Evolutionary conservation across 2,888 invertebrate species (phyloP).

Genomic region (Dicyrtoma fusca): DNA sequence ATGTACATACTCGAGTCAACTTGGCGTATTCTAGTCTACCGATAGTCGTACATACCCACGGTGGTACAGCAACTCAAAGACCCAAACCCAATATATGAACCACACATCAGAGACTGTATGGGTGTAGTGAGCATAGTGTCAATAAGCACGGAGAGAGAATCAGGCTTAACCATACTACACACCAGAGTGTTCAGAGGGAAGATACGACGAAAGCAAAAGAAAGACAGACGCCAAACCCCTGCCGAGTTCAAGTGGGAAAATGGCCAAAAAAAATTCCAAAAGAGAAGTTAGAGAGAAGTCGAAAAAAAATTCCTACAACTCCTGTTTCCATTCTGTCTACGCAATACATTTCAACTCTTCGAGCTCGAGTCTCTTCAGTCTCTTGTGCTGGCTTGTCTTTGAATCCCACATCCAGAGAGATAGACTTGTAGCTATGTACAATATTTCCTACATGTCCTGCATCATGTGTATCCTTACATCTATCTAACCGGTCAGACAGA

Average conservation of each 20-base stretch:
- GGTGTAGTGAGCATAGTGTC: too few species aligned
- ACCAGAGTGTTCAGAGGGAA: constrained; percentile 11
- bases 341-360: constrained; percentile 20
- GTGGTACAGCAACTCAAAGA: too few species aligned
- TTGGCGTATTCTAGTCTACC: too few species aligned
- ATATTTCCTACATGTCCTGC: not conserved
- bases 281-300: constrained; percentile 18
- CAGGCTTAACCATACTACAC: too few species aligned
- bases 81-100: not conserved
- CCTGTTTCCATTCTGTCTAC: constrained; percentile 31
- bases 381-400: constrained; percentile 6
- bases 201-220: constrained; percentile 29
- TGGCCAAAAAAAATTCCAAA: constrained; percentile 45
- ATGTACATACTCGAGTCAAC: too few species aligned
- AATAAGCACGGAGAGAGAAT: too few species aligned
- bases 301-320: constrained; percentile 30
- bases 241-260: constrained; percentile 52
- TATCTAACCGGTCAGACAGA: not conserved
- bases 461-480: not conserved
- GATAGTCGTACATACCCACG: not conserved
- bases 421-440: not conserved
- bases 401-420: constrained; percentile 4
- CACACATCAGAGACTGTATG: too few species aligned
- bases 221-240: constrained; percentile 54
- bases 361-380: constrained; percentile 9